Evolutionary conservation across 1,140 invertebrate species (phyloP).

Genomic region (Campodea augens): DNA sequence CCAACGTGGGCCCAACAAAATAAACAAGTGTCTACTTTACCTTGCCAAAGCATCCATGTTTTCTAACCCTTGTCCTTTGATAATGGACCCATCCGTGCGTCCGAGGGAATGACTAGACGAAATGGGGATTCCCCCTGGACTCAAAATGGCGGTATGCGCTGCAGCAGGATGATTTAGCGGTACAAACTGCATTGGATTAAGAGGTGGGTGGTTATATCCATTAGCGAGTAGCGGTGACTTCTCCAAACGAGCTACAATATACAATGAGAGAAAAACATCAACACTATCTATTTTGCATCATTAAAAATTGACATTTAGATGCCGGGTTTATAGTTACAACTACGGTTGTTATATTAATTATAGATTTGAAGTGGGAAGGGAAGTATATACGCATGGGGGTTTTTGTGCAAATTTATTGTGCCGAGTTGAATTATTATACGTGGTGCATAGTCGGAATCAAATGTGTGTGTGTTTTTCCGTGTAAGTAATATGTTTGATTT

Average conservation of each 20-base stretch:
- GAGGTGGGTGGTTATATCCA: constrained; percentile 80
- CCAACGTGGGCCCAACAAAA: no score
- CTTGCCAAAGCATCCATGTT: constrained; percentile 69
- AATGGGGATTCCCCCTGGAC: constrained; percentile 61
- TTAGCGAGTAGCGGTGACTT: constrained; percentile 80
- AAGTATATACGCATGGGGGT: no score
- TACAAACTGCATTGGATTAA: constrained; percentile 78
- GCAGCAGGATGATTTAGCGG: constrained; percentile 48
- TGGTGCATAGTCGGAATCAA: no score
- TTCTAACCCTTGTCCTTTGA: constrained; percentile 51
- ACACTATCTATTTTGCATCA: constrained; percentile 5
- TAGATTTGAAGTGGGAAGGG: no score
- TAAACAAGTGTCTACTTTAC: constrained; percentile 30
- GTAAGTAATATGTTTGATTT: no score
- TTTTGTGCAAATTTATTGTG: no score
- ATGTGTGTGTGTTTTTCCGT: no score
- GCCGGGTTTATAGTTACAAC: no score
- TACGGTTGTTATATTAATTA: no score
- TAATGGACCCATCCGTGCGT: constrained; percentile 44
- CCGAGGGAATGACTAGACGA: constrained; percentile 34
- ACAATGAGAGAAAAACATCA: constrained; percentile 29
- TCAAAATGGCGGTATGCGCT: constrained; percentile 55
- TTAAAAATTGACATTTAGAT: constrained; percentile 5
- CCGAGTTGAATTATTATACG: no score
- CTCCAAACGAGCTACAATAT: constrained; percentile 67